Evolutionary conservation across 2,888 invertebrate genomes (phyloP).

Genomic region (Hypsopygia costalis): DNA sequence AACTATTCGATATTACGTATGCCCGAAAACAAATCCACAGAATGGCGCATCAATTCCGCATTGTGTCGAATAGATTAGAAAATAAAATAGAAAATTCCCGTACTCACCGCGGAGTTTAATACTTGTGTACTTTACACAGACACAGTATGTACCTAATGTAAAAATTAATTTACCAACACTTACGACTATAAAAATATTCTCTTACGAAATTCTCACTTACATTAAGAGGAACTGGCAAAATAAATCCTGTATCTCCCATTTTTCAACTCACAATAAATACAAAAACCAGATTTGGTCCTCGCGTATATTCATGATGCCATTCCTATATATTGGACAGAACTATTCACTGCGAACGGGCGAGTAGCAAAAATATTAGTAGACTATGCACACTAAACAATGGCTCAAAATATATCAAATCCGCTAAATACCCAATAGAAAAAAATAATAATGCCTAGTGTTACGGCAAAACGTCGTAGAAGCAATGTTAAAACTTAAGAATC

Average conservation of each 20-base stretch:
- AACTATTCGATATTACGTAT: slow-evolving; percentile 48
- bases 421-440: slow-evolving; percentile 71
- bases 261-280: slow-evolving; percentile 49
- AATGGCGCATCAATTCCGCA: slow-evolving; percentile 43
- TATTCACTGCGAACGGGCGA: slow-evolving; percentile 55
- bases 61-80: slow-evolving; percentile 24
- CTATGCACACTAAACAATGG: slow-evolving; percentile 70
- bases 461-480: slow-evolving; percentile 62
- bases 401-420: slow-evolving; percentile 72
- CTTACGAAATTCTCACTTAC: slow-evolving; percentile 75
- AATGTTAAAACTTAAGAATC: slow-evolving; percentile 63
- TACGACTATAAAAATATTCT: slow-evolving; percentile 76
- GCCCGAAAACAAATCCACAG: slow-evolving; percentile 46
- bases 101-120: slow-evolving; percentile 44
- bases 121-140: slow-evolving; percentile 59
- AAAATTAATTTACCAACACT: slow-evolving; percentile 75
- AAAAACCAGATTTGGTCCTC: slow-evolving; percentile 70
- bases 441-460: slow-evolving; percentile 48
- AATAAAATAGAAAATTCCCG: slow-evolving; percentile 32
- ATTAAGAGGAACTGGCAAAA: slow-evolving; percentile 80
- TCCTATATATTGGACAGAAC: slow-evolving; percentile 72
- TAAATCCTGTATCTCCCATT: slow-evolving; percentile 69
- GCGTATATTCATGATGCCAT: slow-evolving; percentile 71
- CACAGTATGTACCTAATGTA: slow-evolving; percentile 57
- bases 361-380: slow-evolving; percentile 77